A percentile compares a stretch with the other conserved stretches of the same genome.
These are phyloP conservation scores for Pseudorectes ferrugineus DNA, from an alignment of 2,113 vertebrate species.

Conservation along the genomic window DNA sequence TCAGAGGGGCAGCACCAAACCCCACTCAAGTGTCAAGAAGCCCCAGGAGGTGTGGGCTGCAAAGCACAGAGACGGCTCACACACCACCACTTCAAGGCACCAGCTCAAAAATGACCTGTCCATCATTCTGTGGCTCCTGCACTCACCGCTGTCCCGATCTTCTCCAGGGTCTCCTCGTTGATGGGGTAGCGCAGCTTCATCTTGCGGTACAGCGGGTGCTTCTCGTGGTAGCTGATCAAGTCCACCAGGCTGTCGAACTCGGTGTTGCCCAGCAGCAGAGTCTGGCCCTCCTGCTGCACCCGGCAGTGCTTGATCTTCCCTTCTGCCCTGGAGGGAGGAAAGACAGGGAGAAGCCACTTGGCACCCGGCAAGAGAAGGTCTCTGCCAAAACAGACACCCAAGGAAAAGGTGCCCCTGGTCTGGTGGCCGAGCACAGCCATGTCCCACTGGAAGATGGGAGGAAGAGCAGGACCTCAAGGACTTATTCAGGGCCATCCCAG, in stretches of 20 bases:
- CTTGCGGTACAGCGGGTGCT: constrained; percentile 94
- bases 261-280: constrained; percentile 89
- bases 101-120: background rate
- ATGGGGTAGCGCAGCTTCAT: constrained; percentile 99
- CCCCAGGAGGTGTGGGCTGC: background rate
- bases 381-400: background rate
- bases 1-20: background rate
- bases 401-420: background rate
- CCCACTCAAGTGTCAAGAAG: background rate
- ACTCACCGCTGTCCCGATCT: constrained; percentile 96
- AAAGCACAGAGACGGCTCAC: background rate
- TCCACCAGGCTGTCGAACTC: constrained; percentile 98
- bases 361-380: background rate
- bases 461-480: background rate
- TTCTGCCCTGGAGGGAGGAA: constrained; percentile 80
- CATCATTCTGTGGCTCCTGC: background rate
- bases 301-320: constrained; percentile 99
- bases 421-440: background rate
- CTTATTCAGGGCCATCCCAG: background rate
- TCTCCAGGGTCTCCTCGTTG: constrained; percentile 97
- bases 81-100: background rate
- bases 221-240: constrained; percentile 96
- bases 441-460: background rate
- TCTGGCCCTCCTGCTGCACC: constrained; percentile 95
- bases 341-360: background rate